These are phyloP conservation scores for Dinomys branickii DNA, from an alignment of 2,113 vertebrate genomes.

Conservation along the genomic window DNA sequence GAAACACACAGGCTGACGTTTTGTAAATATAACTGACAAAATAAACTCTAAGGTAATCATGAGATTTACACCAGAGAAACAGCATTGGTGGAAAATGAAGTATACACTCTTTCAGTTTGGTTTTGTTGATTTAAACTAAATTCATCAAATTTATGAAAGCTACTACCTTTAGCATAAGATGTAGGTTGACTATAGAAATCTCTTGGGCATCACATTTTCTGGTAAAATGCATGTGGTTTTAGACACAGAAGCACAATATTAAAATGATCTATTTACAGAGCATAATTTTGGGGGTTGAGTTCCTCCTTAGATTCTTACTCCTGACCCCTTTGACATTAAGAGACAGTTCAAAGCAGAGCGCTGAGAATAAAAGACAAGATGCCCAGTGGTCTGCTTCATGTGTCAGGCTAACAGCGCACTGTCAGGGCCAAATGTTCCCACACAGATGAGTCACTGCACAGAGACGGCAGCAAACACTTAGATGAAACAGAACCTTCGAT, in stretches of 20 bases:
- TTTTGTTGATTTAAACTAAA: background rate
- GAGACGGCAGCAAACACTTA: background rate
- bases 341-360: slow-evolving; percentile 32
- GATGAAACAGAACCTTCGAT: background rate
- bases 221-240: background rate
- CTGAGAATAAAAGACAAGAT: slow-evolving; percentile 36
- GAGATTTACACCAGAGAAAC: background rate
- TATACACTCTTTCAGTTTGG: background rate
- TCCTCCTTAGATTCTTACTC: background rate
- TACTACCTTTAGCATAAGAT: background rate
- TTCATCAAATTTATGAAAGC: background rate
- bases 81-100: background rate
- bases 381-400: background rate
- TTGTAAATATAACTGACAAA: background rate
- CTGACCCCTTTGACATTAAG: slow-evolving; percentile 5
- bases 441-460: background rate
- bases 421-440: background rate
- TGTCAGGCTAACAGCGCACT: background rate
- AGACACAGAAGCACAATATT: slow-evolving; percentile 11
- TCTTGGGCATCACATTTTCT: background rate
- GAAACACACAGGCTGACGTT: background rate
- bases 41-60: background rate
- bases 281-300: background rate
- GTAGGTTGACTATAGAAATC: background rate
- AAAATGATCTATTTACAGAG: background rate